Evolutionary conservation across 2,113 vertebrate genomes (phyloP).

Genomic region (Semicossyphus pulcher): DNA sequence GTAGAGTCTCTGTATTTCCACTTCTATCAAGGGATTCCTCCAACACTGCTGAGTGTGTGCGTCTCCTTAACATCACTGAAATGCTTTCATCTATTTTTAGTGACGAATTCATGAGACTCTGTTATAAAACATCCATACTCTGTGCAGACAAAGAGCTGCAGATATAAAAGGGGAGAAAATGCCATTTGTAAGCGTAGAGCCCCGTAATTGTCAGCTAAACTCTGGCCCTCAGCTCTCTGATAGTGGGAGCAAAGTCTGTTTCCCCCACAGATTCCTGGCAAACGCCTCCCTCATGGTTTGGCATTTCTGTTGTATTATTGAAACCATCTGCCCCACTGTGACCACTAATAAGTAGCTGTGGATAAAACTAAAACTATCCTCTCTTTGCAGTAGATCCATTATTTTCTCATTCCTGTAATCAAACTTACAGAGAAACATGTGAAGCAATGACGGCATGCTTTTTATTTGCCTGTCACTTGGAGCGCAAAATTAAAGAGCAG

Average conservation of each 20-base stretch:
- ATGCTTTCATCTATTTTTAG: neutral
- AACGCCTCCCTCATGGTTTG: constrained; percentile 63
- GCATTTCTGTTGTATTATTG: constrained; percentile 80
- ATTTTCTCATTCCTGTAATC: constrained; percentile 82
- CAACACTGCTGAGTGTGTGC: neutral
- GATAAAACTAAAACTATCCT: constrained; percentile 78
- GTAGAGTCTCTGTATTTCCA: neutral
- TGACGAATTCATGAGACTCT: neutral
- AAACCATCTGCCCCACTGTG: constrained; percentile 82
- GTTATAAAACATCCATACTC: neutral
- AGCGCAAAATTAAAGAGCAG: constrained; percentile 75
- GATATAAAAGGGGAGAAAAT: constrained; percentile 26
- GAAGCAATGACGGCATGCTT: constrained; percentile 69
- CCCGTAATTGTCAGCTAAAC: constrained; percentile 53
- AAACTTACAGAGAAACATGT: constrained; percentile 74
- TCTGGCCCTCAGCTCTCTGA: constrained; percentile 54
- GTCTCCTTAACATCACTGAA: neutral
- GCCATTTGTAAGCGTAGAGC: constrained; percentile 16
- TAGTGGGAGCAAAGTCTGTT: constrained; percentile 67
- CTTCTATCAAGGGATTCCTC: neutral
- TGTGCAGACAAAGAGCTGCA: constrained; percentile 32
- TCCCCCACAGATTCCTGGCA: constrained; percentile 78
- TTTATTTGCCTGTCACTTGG: constrained; percentile 73
- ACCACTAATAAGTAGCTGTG: constrained; percentile 84
- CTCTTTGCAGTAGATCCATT: constrained; percentile 79